Conservation (phyloP, 2,888 invertebrate species). For the Lithophane leautieri region DNA sequence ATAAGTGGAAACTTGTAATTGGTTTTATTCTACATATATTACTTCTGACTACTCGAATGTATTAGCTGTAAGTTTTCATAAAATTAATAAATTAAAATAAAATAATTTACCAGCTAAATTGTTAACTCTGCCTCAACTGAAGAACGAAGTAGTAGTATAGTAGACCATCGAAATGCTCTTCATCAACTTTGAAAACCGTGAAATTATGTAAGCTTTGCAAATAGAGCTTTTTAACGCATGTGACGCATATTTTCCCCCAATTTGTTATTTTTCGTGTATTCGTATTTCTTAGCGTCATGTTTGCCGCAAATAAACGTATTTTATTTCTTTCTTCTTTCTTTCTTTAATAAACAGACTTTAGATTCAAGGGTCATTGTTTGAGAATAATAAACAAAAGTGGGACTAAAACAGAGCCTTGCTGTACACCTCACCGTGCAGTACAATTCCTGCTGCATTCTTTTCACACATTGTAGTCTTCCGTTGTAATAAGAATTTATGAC, state of each 20-base stretch:
- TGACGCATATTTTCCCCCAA: too few species aligned
- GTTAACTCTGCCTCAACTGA: conserved; percentile 35
- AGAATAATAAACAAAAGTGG: neutral
- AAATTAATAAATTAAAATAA: too few species aligned
- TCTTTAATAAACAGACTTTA: neutral
- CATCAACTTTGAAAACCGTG: neutral
- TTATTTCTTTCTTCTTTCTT: too few species aligned
- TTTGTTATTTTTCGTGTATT: too few species aligned
- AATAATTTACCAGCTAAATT: conserved; percentile 64
- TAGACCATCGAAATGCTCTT: neutral
- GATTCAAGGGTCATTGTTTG: neutral
- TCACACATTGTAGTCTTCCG: neutral
- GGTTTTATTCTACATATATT: too few species aligned
- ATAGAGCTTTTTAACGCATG: neutral
- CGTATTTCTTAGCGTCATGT: too few species aligned
- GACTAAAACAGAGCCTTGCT: neutral
- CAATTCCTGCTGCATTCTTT: neutral
- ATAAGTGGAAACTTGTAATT: too few species aligned
- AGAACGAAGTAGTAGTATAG: conserved; percentile 32
- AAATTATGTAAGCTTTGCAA: neutral
- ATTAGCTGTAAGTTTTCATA: too few species aligned
- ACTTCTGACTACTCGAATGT: too few species aligned
- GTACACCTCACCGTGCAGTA: neutral
- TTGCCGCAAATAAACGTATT: too few species aligned
- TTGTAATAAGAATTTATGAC: neutral